phyloP scores from a whole-genome alignment of 35 echinoderm and acorn worm genomes.

The Ptychodera flava region DNA sequence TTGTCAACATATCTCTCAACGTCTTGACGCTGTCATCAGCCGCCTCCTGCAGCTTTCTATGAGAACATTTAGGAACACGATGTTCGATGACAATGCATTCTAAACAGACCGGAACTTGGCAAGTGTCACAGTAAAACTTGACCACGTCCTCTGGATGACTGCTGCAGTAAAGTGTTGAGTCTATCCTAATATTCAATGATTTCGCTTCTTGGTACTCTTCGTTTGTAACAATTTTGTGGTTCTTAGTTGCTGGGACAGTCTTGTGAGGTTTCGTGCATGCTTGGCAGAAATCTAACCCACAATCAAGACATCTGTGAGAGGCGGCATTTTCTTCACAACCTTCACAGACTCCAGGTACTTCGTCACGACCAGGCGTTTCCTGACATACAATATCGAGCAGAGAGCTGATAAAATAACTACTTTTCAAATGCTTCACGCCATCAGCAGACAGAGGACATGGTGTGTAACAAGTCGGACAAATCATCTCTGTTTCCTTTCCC shows the following conservation, averaged over 20 bases:
- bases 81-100: neutral
- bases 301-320: neutral
- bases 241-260: neutral
- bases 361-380: neutral
- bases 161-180: neutral
- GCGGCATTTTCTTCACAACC: neutral
- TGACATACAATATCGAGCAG: neutral
- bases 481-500: neutral
- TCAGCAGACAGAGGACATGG: neutral
- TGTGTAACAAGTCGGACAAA: neutral
- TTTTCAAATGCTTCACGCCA: neutral
- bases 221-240: neutral
- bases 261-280: neutral
- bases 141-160: neutral
- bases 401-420: neutral
- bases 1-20: neutral
- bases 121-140: neutral
- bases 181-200: neutral
- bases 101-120: neutral
- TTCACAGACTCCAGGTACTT: neutral
- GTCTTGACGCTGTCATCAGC: neutral
- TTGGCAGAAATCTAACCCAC: neutral
- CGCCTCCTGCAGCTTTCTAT: neutral
- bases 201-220: neutral
- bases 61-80: neutral